A percentile compares a stretch with the other conserved stretches of the same genome.
Conservation (phyloP, 2,797 vertebrate species). For the Squalus acanthias region DNA sequence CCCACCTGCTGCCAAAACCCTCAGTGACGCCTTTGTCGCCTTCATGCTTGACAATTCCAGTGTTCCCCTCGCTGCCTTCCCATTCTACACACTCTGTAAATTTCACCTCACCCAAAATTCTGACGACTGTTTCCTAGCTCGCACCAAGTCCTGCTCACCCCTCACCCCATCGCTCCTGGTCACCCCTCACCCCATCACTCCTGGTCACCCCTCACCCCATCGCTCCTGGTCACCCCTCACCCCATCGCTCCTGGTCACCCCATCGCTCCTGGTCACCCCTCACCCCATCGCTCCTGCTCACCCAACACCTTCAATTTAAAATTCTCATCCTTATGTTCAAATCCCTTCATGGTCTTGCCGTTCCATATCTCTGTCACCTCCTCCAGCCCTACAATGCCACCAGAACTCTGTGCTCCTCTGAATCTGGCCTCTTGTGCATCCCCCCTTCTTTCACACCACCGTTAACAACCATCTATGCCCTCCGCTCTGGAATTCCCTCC, state of each 20-base stretch:
- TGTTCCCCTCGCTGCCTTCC: background rate
- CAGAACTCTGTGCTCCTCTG: background rate
- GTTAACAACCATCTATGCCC: background rate
- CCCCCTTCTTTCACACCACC: background rate
- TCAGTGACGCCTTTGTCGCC: background rate
- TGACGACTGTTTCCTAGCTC: background rate
- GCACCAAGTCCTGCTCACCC: background rate
- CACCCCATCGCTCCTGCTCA: background rate
- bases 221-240: too few relatives aligned
- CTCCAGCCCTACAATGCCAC: background rate
- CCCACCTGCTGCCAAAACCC: background rate
- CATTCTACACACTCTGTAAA: background rate
- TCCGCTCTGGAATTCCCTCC: background rate
- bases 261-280: too few relatives aligned
- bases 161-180: background rate
- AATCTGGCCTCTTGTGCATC: background rate
- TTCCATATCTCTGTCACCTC: background rate
- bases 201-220: background rate
- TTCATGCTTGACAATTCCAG: background rate
- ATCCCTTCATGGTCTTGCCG: background rate
- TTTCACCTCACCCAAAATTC: background rate
- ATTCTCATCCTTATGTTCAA: background rate
- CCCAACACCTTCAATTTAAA: background rate
- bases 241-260: too few relatives aligned
- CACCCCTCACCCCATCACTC: background rate